A percentile compares a stretch with the other conserved stretches of the same genome.
Conservation (phyloP, 23 tunicate genomes). For the Trididemnum miniatum region DNA sequence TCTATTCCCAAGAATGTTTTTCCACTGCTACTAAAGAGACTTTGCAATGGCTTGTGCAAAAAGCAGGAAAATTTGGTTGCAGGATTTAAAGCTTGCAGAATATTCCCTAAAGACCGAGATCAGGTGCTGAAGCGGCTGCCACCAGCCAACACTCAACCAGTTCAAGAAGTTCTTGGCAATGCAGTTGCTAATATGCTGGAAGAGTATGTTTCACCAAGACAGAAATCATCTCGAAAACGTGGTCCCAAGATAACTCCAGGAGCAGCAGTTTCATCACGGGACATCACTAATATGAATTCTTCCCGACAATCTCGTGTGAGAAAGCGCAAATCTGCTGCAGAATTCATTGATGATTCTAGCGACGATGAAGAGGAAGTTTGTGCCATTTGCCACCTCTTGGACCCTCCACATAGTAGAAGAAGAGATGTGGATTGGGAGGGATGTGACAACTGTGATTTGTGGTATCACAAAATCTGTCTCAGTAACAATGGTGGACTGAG, state of each 20-base stretch:
- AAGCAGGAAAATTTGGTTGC: background rate
- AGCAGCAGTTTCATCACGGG: background rate
- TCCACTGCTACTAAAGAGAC: background rate
- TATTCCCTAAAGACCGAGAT: background rate
- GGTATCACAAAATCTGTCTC: too few relatives aligned
- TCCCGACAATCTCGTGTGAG: too few relatives aligned
- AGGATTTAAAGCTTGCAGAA: background rate
- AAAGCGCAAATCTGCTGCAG: too few relatives aligned
- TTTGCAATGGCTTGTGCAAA: background rate
- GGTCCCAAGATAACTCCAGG: background rate
- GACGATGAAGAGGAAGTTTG: too few relatives aligned
- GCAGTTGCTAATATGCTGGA: background rate
- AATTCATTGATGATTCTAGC: too few relatives aligned
- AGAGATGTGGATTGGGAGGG: too few relatives aligned
- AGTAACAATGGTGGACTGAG: too few relatives aligned
- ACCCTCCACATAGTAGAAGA: too few relatives aligned
- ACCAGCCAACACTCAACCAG: background rate
- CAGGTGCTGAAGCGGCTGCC: background rate
- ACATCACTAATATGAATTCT: background rate
- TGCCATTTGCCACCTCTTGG: too few relatives aligned
- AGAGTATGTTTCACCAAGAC: background rate
- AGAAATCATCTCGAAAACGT: background rate
- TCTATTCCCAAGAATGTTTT: background rate
- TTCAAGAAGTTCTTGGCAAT: conserved; percentile 1
- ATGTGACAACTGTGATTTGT: too few relatives aligned